phyloP scores from a whole-genome alignment of 2,888 invertebrate genomes.

The Philonicus albiceps region DNA sequence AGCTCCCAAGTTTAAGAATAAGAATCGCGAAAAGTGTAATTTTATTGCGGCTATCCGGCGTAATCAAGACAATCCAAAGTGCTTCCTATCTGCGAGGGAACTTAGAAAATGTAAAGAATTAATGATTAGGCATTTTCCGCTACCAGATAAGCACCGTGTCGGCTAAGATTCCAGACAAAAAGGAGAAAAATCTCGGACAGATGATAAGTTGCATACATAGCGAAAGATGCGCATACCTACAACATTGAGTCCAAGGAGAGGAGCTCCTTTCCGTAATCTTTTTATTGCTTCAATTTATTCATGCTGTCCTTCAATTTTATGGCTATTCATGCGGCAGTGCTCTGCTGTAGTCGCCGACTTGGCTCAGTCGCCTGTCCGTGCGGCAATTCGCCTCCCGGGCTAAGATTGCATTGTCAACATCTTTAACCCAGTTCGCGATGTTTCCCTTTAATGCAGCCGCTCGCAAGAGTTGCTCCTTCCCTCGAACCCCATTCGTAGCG shows the following conservation, averaged over 20 bases:
- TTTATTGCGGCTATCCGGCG: not conserved
- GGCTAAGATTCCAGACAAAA: not conserved
- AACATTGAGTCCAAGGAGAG: not conserved
- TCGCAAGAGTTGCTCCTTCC: not conserved
- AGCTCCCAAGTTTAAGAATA: not conserved
- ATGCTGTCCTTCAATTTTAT: constrained; percentile 5
- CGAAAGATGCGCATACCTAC: not conserved
- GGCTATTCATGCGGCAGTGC: not conserved
- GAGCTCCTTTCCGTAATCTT: not conserved
- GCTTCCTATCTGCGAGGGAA: not conserved
- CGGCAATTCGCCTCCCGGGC: not conserved
- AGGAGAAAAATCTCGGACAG: not conserved
- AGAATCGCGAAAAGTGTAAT: not conserved
- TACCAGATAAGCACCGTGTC: not conserved
- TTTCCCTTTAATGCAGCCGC: not conserved
- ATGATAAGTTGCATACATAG: not conserved
- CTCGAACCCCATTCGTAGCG: not conserved
- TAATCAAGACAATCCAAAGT: not conserved
- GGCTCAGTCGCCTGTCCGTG: too few relatives aligned
- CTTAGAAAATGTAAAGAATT: not conserved
- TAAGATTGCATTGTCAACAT: not conserved
- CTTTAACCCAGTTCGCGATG: not conserved
- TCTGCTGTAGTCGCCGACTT: not conserved
- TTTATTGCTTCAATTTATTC: not conserved
- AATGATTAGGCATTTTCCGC: not conserved